A percentile compares a stretch with the other conserved stretches of the same genome.
Conservation (phyloP, 2,797 vertebrate species). For the Aotus griseimembra region DNA sequence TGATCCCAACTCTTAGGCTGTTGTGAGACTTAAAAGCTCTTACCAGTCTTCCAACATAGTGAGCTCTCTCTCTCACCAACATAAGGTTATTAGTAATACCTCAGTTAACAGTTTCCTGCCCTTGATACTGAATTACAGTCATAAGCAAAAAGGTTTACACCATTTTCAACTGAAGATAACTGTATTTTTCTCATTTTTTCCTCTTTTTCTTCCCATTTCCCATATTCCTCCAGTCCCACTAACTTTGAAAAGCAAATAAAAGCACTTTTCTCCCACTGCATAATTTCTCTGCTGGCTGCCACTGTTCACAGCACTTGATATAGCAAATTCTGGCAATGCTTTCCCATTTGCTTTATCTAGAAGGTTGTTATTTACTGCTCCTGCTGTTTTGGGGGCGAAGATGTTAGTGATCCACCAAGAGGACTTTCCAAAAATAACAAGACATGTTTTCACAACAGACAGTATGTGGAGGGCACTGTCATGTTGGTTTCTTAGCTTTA, state of each 20-base stretch:
- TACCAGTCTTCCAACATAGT: not conserved
- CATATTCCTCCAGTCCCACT: not conserved
- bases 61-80: not conserved
- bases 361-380: constrained; percentile 20
- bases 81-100: not conserved
- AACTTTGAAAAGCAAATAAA: constrained; percentile 9
- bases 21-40: not conserved
- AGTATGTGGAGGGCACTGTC: not conserved
- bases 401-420: not conserved
- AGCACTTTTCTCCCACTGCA: not conserved
- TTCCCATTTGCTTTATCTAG: not conserved
- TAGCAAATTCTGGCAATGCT: not conserved
- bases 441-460: not conserved
- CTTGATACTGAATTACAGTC: not conserved
- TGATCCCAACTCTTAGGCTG: not conserved
- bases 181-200: not conserved
- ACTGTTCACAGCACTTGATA: not conserved
- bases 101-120: not conserved
- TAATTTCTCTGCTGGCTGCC: not conserved
- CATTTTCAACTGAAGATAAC: not conserved
- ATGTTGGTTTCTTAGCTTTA: not conserved
- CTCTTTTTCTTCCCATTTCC: not conserved
- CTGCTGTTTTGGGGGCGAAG: not conserved
- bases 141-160: not conserved
- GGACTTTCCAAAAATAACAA: not conserved